A percentile compares a stretch with the other conserved stretches of the same genome.
These are phyloP conservation scores for Platalea minor DNA, from an alignment of 2,797 vertebrate genomes.

Conservation along the genomic window DNA sequence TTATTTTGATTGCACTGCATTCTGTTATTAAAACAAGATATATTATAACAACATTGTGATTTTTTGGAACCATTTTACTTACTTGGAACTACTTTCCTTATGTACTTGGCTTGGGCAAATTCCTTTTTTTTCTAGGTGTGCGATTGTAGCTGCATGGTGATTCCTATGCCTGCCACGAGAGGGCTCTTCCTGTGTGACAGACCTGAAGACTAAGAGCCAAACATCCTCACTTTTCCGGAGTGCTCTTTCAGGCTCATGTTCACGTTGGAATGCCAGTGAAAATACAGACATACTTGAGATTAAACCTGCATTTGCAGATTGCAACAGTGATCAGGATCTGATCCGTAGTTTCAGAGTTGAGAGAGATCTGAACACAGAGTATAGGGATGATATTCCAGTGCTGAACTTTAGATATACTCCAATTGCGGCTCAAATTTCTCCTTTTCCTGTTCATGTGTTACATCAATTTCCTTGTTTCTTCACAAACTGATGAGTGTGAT, in stretches of 20 bases:
- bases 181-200: not conserved
- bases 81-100: not conserved
- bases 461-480: not conserved
- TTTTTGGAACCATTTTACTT: not conserved
- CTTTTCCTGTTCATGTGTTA: not conserved
- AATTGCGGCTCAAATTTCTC: not conserved
- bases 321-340: not conserved
- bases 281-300: not conserved
- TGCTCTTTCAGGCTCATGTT: not conserved
- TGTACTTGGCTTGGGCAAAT: not conserved
- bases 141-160: not conserved
- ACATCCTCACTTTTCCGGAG: not conserved
- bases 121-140: not conserved
- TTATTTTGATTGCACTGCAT: not conserved
- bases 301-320: not conserved
- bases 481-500: not conserved
- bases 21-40: not conserved
- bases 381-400: not conserved
- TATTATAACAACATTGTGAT: not conserved
- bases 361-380: not conserved
- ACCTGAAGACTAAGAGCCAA: not conserved
- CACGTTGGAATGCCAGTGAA: not conserved
- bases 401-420: not conserved
- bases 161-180: not conserved
- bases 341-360: not conserved